Evolutionary conservation across 2,113 vertebrate genomes (phyloP).

Genomic region (Semnornis frantzii): DNA sequence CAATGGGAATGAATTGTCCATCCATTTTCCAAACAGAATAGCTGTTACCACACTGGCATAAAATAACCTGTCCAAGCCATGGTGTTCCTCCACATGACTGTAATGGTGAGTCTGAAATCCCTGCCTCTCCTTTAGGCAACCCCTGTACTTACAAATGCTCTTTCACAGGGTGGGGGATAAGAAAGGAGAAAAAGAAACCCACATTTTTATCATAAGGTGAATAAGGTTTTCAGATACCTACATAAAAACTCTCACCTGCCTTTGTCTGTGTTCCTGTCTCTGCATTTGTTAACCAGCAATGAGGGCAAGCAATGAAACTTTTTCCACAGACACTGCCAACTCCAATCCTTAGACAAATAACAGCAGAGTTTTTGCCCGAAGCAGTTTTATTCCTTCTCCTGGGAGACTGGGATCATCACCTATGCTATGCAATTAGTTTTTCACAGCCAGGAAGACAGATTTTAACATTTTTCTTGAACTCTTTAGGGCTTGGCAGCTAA

Average conservation of each 20-base stretch:
- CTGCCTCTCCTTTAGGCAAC: background rate
- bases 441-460: constrained; percentile 70
- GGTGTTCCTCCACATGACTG: background rate
- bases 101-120: background rate
- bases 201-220: background rate
- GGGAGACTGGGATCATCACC: constrained; percentile 68
- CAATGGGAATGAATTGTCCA: background rate
- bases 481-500: constrained; percentile 63
- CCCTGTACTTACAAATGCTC: background rate
- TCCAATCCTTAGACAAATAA: constrained; percentile 60
- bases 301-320: constrained; percentile 43
- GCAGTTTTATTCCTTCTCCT: constrained; percentile 68
- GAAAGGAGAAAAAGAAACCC: background rate
- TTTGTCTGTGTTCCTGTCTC: constrained; percentile 4
- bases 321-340: constrained; percentile 64
- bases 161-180: background rate
- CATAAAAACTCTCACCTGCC: background rate
- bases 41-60: background rate
- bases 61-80: background rate
- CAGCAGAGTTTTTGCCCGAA: constrained; percentile 45
- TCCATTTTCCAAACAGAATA: background rate
- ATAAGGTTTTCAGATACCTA: background rate
- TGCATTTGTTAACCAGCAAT: constrained; percentile 46
- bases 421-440: constrained; percentile 70
- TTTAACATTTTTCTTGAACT: constrained; percentile 70